phyloP scores from a whole-genome alignment of 37 sponge, comb jelly and placozoan genomes.

The Agelas oroides region DNA sequence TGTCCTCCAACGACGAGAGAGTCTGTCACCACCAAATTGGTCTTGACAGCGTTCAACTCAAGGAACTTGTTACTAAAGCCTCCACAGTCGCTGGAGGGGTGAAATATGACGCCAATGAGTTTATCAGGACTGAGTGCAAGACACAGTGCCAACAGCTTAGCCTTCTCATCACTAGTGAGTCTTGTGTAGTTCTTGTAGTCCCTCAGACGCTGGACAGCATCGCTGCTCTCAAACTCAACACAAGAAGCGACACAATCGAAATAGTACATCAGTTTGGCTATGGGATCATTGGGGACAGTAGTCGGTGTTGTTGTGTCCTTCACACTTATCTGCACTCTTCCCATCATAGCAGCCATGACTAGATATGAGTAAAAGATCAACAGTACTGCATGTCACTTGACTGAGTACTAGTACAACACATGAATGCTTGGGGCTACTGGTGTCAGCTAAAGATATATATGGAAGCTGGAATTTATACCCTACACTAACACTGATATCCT shows the following conservation, averaged over 20 bases:
- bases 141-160: slow-evolving; percentile 25
- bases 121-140: slow-evolving; percentile 49
- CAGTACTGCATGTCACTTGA: too few species aligned
- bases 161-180: slow-evolving; percentile 35
- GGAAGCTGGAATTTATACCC: too few species aligned
- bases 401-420: too few species aligned
- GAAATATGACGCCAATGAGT: slow-evolving; percentile 37
- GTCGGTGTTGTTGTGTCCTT: slow-evolving; percentile 9
- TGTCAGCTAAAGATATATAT: too few species aligned
- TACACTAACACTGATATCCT: too few species aligned
- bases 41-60: slow-evolving; percentile 54
- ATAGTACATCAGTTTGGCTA: slow-evolving; percentile 61
- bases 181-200: slow-evolving; percentile 33
- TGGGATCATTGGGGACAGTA: slow-evolving; percentile 35
- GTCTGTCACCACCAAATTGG: slow-evolving; percentile 38
- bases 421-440: too few species aligned
- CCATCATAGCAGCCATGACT: slow-evolving; percentile 48
- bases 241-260: slow-evolving; percentile 45
- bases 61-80: slow-evolving; percentile 20
- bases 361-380: too few species aligned
- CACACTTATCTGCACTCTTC: slow-evolving; percentile 30
- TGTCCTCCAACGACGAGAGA: slow-evolving; percentile 54
- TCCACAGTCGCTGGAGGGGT: slow-evolving; percentile 17
- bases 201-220: slow-evolving; percentile 15
- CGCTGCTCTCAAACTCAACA: slow-evolving; percentile 18